A percentile compares a stretch with the other conserved stretches of the same genome.
Evolutionary conservation across 2,113 vertebrate genomes (phyloP).

Genomic region (Tychaedon coryphoeus): DNA sequence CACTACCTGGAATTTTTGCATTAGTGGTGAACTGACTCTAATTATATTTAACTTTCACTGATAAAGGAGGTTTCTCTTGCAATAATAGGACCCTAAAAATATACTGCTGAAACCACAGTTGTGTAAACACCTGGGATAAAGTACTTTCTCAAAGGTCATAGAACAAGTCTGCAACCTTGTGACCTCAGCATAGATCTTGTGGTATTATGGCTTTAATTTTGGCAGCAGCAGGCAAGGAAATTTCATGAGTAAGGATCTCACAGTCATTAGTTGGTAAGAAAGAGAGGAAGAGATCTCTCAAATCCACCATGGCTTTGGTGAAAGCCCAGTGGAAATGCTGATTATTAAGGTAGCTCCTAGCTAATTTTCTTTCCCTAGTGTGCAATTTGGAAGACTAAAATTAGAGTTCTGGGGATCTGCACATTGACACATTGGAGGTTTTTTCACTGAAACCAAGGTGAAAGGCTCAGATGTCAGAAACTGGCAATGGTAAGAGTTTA

Average conservation of each 20-base stretch:
- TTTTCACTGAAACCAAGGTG: neutral
- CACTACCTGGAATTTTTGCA: neutral
- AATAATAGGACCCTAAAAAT: neutral
- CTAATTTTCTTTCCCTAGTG: neutral
- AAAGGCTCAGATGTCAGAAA: neutral
- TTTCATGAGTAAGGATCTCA: neutral
- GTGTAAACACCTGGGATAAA: neutral
- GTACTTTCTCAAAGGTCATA: neutral
- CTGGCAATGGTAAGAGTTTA: neutral
- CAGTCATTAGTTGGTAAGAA: neutral
- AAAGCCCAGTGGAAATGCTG: neutral
- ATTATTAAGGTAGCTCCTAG: neutral
- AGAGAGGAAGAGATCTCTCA: neutral
- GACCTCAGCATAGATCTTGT: neutral
- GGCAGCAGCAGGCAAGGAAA: neutral
- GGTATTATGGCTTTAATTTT: neutral
- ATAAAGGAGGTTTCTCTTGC: neutral
- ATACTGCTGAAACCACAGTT: neutral
- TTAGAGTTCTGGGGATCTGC: neutral
- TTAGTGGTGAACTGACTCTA: neutral
- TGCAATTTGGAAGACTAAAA: neutral
- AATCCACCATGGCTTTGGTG: neutral
- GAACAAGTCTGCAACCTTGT: neutral
- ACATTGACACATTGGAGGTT: fast-evolving
- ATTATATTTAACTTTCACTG: neutral